Percentiles rank a stretch among this genome's conserved stretches.
Conservation (phyloP, 2,113 vertebrate species). For the Vanacampus margaritifer region DNA sequence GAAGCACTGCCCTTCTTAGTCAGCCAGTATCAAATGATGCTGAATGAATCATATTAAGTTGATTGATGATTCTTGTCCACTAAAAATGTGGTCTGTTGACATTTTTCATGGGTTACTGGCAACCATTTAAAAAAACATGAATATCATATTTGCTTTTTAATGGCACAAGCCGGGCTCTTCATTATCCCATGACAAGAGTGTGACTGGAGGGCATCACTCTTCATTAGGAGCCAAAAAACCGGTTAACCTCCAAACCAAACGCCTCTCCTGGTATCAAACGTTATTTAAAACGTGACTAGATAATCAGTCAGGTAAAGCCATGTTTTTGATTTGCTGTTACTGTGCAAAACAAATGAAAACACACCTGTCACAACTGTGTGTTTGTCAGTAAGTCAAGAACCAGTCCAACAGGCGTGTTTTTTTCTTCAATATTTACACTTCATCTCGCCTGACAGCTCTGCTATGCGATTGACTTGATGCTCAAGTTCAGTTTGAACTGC, state of each 20-base stretch:
- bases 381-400: slow-evolving; percentile 33
- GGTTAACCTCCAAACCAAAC: background rate
- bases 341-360: slow-evolving; percentile 3
- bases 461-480: background rate
- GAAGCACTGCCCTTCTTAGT: too few species aligned
- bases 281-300: background rate
- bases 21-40: too few species aligned
- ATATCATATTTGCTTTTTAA: background rate
- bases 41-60: background rate
- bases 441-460: background rate
- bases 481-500: background rate
- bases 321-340: background rate
- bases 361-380: slow-evolving; percentile 12
- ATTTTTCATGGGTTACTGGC: background rate
- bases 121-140: background rate
- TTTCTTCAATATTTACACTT: background rate
- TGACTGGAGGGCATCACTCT: background rate
- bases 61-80: background rate
- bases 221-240: background rate
- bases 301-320: background rate
- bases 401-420: slow-evolving; percentile 44
- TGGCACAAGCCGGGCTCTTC: background rate
- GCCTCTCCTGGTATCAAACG: background rate
- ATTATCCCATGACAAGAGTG: background rate
- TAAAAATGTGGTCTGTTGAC: background rate